Conservation (phyloP, 1,140 invertebrate species). For the Antheraea mylitta region DNA sequence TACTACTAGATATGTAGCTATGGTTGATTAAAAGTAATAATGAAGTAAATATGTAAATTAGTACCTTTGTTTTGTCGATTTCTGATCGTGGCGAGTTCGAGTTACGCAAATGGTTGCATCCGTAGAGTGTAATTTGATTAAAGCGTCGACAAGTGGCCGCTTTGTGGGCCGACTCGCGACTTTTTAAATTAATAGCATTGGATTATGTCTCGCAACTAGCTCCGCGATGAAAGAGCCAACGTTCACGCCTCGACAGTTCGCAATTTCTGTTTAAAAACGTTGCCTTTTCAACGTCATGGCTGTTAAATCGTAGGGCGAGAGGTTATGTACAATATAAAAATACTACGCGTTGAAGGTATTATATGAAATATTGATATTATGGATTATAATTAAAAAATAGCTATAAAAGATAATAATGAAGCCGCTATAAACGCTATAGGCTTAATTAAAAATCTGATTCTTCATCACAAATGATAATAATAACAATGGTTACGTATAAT, state of each 20-base stretch:
- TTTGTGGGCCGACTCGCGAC: constrained; percentile 11
- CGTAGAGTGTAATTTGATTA: not conserved
- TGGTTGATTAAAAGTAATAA: too few species aligned
- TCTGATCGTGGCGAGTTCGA: constrained; percentile 4
- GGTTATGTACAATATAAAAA: not conserved
- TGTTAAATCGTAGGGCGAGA: not conserved
- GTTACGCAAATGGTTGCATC: constrained; percentile 3
- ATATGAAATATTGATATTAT: too few species aligned
- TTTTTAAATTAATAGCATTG: constrained; percentile 22
- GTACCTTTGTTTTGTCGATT: not conserved
- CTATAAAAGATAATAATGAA: too few species aligned
- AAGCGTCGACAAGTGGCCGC: constrained; percentile 4
- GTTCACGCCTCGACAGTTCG: constrained; percentile 7
- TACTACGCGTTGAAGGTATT: too few species aligned
- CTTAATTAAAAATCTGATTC: too few species aligned
- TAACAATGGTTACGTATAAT: too few species aligned
- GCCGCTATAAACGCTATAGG: too few species aligned
- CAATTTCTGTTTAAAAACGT: constrained; percentile 3
- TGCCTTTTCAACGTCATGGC: not conserved
- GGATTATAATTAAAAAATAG: too few species aligned
- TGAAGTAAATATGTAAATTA: too few species aligned
- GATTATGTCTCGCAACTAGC: constrained; percentile 27
- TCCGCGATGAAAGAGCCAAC: constrained; percentile 3
- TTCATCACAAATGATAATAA: too few species aligned
- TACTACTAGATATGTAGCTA: too few species aligned